A percentile compares a stretch with the other conserved stretches of the same genome.
Conservation (phyloP, 2,797 vertebrate species). For the Urosaurus nigricauda region DNA sequence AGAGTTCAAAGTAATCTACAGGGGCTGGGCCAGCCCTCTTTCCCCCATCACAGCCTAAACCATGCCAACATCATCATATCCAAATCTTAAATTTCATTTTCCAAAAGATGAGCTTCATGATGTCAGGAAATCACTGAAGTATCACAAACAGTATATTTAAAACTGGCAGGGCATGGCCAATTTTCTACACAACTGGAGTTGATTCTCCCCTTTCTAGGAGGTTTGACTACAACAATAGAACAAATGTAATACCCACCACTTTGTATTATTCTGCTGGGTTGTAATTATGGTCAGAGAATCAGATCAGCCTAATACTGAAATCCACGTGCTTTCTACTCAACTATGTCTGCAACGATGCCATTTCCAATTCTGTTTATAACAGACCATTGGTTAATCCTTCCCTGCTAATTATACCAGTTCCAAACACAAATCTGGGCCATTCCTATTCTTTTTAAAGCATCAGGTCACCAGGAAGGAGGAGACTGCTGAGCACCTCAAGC, state of each 20-base stretch:
- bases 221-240: not conserved
- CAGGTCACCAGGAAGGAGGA: not conserved
- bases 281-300: not conserved
- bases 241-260: not conserved
- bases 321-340: not conserved
- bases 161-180: not conserved
- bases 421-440: constrained; percentile 18
- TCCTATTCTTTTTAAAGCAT: not conserved
- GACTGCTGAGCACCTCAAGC: not conserved
- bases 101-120: too few relatives aligned
- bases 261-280: not conserved
- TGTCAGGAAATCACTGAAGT: too few relatives aligned
- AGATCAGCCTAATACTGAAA: not conserved
- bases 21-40: too few relatives aligned
- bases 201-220: not conserved
- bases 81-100: too few relatives aligned
- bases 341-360: not conserved
- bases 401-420: constrained; percentile 3
- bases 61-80: too few relatives aligned
- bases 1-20: too few relatives aligned
- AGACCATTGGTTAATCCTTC: not conserved
- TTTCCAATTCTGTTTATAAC: not conserved
- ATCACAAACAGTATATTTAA: not conserved
- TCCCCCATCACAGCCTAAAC: too few relatives aligned
- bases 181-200: not conserved